Evolutionary conservation across 23 tunicate genomes (phyloP).

Genomic region (Trididemnum nubilum): DNA sequence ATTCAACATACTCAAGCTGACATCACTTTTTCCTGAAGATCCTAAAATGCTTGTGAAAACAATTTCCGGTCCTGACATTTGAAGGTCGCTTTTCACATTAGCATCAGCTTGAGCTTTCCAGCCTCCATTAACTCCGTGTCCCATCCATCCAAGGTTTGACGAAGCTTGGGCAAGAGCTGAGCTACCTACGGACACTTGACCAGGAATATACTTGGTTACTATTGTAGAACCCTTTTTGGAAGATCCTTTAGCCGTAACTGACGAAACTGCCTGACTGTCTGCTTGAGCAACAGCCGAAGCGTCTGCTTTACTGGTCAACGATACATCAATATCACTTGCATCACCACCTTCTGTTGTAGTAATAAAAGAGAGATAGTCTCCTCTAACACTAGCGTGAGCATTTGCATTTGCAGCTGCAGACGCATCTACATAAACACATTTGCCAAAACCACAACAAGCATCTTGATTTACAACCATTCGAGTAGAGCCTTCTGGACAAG

Average conservation of each 20-base stretch:
- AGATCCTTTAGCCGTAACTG: neutral
- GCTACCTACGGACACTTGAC: slow-evolving; percentile 61
- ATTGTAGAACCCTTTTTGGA: slow-evolving; percentile 49
- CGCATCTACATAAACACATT: slow-evolving; percentile 52
- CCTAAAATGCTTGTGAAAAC: neutral
- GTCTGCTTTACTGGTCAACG: neutral
- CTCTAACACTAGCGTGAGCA: slow-evolving; percentile 9
- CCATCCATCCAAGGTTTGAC: slow-evolving; percentile 6
- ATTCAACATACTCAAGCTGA: neutral
- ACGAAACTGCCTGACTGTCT: neutral
- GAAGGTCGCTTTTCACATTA: neutral
- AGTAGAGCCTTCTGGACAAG: slow-evolving; percentile 85
- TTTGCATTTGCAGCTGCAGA: slow-evolving; percentile 35
- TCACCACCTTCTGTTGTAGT: neutral
- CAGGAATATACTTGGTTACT: slow-evolving; percentile 52
- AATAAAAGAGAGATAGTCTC: neutral
- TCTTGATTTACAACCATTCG: slow-evolving; percentile 70
- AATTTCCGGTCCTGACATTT: neutral
- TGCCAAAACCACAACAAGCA: slow-evolving; percentile 72
- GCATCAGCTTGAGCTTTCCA: slow-evolving; percentile 22
- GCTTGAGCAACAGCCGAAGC: slow-evolving; percentile 14
- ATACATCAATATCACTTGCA: neutral
- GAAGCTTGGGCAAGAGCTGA: slow-evolving; percentile 34
- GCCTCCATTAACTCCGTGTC: neutral
- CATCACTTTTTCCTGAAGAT: neutral